Base-by-base conservation (phyloP, 1,140 invertebrate genomes). In the Frieseomelitta varia region DNA sequence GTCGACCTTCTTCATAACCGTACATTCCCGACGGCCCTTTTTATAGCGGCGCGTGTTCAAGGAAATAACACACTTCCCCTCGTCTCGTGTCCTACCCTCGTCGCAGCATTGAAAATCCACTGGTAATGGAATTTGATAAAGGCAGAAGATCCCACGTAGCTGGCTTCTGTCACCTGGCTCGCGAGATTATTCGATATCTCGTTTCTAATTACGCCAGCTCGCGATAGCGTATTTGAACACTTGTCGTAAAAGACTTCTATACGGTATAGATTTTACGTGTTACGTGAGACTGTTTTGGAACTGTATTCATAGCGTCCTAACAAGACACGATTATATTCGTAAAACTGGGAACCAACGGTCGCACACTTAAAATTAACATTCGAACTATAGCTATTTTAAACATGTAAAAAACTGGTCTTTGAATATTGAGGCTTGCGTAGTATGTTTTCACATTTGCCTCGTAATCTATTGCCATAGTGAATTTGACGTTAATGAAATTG, bases 1-100 rank as follows among this genome's bases (percentile, higher is more conserved):
- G 24, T 79, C 76, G 83, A 75, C 76, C 85, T 81, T 56, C 67
- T 61, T 67, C 61, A 34, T 51, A 87, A 75, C 73, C 65, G 71
- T 84, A 84, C 78, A 58, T 87, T 58, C 24, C 56, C 58, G 19
- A 15, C 39, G 27, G 34, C 24, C 84, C 15, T 58, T 80, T 74
- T 87, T 73, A 75, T 21, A 58, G 47, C 34, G 55, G 56, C 72
- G 53, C 61, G 39, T n/a, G 51, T 61, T 65, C 47, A 21, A 56
- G 68, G 68, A 80, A 84, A 88, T 79, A 71, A 72, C 79, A 58
- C 24, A 61, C 51, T 12, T 2, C 30, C 67, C 51, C 30, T n/a
- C 39, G 4, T 63, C 6, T 0, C 27, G 17, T 21, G 11, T 55
- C 21, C 65, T 30, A n/a, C 47, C 34, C 24, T n/a, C 17, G 3